Conservation (phyloP, 2,888 invertebrate genomes). For the Orchestes rusci region DNA sequence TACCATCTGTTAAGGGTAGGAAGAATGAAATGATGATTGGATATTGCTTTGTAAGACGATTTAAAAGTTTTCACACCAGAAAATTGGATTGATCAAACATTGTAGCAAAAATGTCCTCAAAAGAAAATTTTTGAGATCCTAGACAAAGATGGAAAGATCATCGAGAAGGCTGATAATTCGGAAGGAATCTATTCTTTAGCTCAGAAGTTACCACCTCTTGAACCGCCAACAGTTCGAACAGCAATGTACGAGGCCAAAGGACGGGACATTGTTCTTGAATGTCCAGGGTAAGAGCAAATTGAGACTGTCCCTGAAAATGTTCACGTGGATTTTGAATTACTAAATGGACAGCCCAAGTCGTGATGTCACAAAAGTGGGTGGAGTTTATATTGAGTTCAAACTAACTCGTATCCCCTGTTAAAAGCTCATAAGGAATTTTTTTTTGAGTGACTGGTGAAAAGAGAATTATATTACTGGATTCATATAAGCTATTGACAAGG, state of each 20-base stretch:
- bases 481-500: too few relatives aligned
- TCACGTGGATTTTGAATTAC: too few relatives aligned
- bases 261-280: slow-evolving; percentile 41
- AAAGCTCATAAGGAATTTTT: too few relatives aligned
- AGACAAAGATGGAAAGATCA: slow-evolving; percentile 47
- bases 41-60: slow-evolving; percentile 46
- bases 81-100: not conserved
- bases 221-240: slow-evolving; percentile 42
- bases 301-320: too few relatives aligned
- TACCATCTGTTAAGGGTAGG: slow-evolving; percentile 42
- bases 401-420: too few relatives aligned
- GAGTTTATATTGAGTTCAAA: too few relatives aligned
- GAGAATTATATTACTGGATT: too few relatives aligned
- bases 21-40: slow-evolving; percentile 50
- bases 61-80: not conserved
- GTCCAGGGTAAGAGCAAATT: slow-evolving; percentile 48
- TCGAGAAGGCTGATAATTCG: slow-evolving; percentile 55
- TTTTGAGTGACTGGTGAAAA: too few relatives aligned
- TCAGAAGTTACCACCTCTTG: slow-evolving; percentile 46
- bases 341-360: too few relatives aligned
- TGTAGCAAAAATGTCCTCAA: slow-evolving; percentile 45
- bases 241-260: slow-evolving; percentile 42
- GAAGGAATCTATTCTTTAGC: slow-evolving; percentile 52
- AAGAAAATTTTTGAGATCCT: slow-evolving; percentile 47
- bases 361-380: too few relatives aligned